phyloP scores from a whole-genome alignment of 2,113 vertebrate genomes.

The Indicator maculatus region DNA sequence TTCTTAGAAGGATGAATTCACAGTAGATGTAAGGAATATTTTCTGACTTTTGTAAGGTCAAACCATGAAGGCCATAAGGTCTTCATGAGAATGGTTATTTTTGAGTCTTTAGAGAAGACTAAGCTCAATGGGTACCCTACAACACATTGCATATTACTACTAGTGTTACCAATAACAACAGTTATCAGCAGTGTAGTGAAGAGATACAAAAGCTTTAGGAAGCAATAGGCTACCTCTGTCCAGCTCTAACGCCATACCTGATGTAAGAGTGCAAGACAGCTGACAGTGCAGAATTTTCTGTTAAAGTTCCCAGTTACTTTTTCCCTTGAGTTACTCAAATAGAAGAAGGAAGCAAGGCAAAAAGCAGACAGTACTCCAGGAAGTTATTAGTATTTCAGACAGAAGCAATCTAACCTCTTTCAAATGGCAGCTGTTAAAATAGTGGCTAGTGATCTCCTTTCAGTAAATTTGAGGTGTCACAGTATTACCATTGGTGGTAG shows the following conservation, averaged over 20 bases:
- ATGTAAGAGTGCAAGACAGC: background rate
- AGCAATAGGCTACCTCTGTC: background rate
- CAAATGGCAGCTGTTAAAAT: background rate
- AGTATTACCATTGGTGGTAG: background rate
- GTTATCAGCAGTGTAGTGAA: background rate
- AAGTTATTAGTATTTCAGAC: conserved; percentile 12
- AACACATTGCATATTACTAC: background rate
- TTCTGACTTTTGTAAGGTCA: background rate
- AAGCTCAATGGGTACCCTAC: background rate
- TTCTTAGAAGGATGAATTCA: background rate
- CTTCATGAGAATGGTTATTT: background rate
- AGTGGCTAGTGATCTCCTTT: background rate
- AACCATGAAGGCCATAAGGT: background rate
- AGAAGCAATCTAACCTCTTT: background rate
- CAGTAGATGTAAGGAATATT: background rate
- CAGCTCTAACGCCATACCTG: background rate
- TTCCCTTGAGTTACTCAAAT: background rate
- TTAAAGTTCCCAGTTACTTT: background rate
- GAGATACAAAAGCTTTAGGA: background rate
- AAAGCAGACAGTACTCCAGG: background rate
- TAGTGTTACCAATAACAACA: background rate
- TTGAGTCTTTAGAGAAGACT: background rate
- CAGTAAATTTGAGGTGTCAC: background rate
- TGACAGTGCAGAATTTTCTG: background rate
- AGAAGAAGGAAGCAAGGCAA: background rate